Evolutionary conservation across 2,797 vertebrate genomes (phyloP), one percentile per base, ranked within the genome.

Genomic region (Protosalanx chinensis): DNA sequence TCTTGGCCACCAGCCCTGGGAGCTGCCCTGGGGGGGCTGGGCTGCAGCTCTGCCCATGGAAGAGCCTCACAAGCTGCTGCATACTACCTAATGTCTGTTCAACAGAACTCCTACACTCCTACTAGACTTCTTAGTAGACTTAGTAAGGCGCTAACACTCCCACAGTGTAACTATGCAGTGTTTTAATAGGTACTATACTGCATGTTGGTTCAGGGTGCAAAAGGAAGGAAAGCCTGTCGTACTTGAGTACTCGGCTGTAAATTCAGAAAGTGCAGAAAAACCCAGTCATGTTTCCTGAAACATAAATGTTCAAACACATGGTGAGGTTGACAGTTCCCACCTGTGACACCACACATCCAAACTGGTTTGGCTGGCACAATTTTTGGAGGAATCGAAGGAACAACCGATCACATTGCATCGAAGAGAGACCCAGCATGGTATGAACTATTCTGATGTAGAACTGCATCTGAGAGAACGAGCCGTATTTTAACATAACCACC

Each of bases 21-120:
- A 81, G 79, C 56, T 80, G 77, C 76, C 83, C 81, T 75, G 70
- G 78, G 79, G 83, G 70, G 6, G 64, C 58, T 81, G 72, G 62
- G 80, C 75, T 77, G 78, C 81, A 77, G 76, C 64, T 72, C 32
- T 70, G 13, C 18, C 64, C 81, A 57, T 76, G 70, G 41, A 13
- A 13, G 41, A 46, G 41, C 41, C 41, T 46, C 41, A 46, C 2
- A 12, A 10, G 41, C 41, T 10, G 41, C 41, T 46, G 12, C 41
- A 46, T 46, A 46, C 41, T 46, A 8, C 41, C 12, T 46, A 13
- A 46, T 6, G 12, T 46, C 41, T 46, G 41, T 8, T 46, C 41
- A 46, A 46, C 41, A 46, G 41, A 46, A 12, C 13, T 46, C 10
- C 10, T 13, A 46, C 41, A 46, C 41, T 46, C 10, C 37, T 41